Evolutionary conservation across 2,888 invertebrate species (phyloP).

Genomic region (Acleris holmiana): DNA sequence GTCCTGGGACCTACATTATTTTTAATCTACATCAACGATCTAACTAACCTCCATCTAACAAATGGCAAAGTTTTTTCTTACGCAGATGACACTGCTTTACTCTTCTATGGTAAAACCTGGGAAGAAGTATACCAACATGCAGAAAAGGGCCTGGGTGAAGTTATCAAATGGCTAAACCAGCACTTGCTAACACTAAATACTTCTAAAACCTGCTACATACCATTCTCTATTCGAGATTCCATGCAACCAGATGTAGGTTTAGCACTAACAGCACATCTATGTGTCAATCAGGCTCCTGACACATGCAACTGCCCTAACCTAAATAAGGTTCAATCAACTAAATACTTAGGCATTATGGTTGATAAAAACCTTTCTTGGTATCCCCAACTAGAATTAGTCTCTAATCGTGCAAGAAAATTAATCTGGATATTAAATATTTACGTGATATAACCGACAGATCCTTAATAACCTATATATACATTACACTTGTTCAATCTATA

Average conservation of each 20-base stretch:
- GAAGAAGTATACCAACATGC: neutral
- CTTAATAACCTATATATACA: neutral
- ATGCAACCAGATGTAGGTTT: slow-evolving; percentile 18
- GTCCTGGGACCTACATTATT: too few relatives aligned
- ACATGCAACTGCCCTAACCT: too few relatives aligned
- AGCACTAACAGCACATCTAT: slow-evolving; percentile 28
- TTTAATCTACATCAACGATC: too few relatives aligned
- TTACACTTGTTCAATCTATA: neutral
- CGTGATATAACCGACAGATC: neutral
- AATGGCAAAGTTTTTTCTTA: slow-evolving; percentile 6
- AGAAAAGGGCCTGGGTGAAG: neutral
- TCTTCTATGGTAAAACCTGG: slow-evolving; percentile 2
- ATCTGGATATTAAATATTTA: slow-evolving; percentile 23
- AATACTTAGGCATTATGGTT: slow-evolving; percentile 24
- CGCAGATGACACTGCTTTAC: slow-evolving; percentile 14
- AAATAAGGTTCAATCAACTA: slow-evolving; percentile 15
- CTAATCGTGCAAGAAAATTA: slow-evolving; percentile 11
- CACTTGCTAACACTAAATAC: slow-evolving; percentile 31
- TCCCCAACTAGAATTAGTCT: slow-evolving; percentile 7
- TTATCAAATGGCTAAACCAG: slow-evolving; percentile 16
- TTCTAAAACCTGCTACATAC: slow-evolving; percentile 33
- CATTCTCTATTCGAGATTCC: slow-evolving; percentile 17
- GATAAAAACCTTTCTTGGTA: slow-evolving; percentile 23
- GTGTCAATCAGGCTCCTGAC: too few relatives aligned
- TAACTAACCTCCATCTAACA: neutral